Percentiles rank a stretch among this genome's conserved stretches.
Conservation (phyloP, 2,113 vertebrate genomes). For the Pica pica region DNA sequence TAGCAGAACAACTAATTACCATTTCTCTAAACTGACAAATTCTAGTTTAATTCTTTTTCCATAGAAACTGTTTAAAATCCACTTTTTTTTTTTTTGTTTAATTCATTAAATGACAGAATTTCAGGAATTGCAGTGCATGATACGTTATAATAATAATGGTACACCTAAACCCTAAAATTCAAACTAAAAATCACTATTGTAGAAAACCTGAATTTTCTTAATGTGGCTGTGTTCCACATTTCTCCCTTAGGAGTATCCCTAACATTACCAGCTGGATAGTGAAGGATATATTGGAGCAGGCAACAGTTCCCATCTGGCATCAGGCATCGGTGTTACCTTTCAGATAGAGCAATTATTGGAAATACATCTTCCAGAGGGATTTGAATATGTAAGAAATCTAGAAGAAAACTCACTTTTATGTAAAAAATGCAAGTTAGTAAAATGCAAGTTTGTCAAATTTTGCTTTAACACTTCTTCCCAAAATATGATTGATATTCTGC, state of each 20-base stretch:
- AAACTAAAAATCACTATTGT: not conserved
- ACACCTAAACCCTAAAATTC: not conserved
- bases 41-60: not conserved
- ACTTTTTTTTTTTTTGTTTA: not conserved
- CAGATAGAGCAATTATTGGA: not conserved
- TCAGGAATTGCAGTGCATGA: not conserved
- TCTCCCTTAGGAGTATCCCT: not conserved
- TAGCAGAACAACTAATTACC: not conserved
- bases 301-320: not conserved
- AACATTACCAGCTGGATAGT: not conserved
- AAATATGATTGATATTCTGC: not conserved
- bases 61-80: not conserved
- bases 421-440: not conserved
- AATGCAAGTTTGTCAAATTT: not conserved
- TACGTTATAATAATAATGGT: not conserved
- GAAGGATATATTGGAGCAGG: not conserved
- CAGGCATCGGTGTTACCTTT: not conserved
- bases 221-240: not conserved
- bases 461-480: not conserved
- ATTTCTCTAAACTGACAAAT: not conserved
- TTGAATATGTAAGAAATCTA: not conserved
- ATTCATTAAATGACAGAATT: not conserved
- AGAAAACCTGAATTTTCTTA: not conserved
- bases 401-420: not conserved
- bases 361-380: not conserved